Conservation (phyloP, 2,888 invertebrate genomes). For the Spilarctia lutea region DNA sequence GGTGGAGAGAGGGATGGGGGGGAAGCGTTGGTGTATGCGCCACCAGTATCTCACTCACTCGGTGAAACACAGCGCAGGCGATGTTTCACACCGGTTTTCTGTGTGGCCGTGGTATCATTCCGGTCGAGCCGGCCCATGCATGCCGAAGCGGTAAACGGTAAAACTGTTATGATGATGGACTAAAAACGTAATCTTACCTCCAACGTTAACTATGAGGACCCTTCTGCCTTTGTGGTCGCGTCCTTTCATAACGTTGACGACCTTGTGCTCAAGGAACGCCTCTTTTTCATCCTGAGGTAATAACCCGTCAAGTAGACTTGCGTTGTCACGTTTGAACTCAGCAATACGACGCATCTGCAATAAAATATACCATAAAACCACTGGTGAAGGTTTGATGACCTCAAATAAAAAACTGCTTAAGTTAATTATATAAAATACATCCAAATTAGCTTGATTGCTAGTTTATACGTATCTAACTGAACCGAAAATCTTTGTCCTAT, state of each 20-base stretch:
- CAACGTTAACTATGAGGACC: conserved; percentile 90
- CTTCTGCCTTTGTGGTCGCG: conserved; percentile 92
- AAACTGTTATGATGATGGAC: background rate
- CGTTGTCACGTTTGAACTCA: conserved; percentile 91
- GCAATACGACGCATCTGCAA: conserved; percentile 91
- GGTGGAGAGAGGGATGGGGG: too few species aligned
- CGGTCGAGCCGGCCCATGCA: too few species aligned
- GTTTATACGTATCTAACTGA: background rate
- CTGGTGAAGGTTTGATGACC: conserved; percentile 8
- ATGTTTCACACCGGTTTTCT: too few species aligned
- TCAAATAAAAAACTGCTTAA: background rate
- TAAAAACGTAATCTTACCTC: conserved; percentile 80
- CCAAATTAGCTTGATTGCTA: background rate
- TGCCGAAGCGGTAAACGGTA: too few species aligned
- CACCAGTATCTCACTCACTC: too few species aligned
- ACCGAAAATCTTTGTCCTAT: background rate
- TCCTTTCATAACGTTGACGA: conserved; percentile 92
- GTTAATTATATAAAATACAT: background rate
- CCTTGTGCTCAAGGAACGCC: conserved; percentile 90
- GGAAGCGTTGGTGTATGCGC: too few species aligned
- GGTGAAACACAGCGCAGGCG: too few species aligned
- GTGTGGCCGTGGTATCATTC: too few species aligned
- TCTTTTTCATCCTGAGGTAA: conserved; percentile 89
- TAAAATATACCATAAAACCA: conserved; percentile 27
- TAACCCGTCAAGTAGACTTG: conserved; percentile 88